Evolutionary conservation across 2,888 invertebrate genomes (phyloP), one percentile per base, ranked within the genome.

Genomic region (Pheosia gnoma): DNA sequence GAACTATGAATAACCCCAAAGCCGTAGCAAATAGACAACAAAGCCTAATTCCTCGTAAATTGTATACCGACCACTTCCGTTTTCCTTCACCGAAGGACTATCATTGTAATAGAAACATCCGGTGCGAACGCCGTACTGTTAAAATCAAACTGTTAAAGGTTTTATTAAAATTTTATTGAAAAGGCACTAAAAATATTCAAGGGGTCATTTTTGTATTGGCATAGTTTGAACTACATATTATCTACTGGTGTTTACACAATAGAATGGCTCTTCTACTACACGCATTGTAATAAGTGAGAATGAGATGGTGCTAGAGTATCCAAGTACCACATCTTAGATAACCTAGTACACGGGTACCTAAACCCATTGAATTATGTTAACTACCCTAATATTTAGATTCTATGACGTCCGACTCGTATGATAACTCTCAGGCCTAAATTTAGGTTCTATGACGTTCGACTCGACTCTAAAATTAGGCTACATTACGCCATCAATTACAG

Each of bases 31-130:
- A 79, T 78, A 11, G 55, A 7, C 51, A 57, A 71, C 63, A 71
- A 73, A 70, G 64, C 63, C 38, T 43, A 55, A 67, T 66, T 68
- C 68, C 62, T 58, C 52, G 68, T 65, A 65, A 69, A 74, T 72
- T 61, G 57, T 65, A 57, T 58, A 53, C 59, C 39, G 39, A 41
- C 13, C 57, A 60, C 53, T 57, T 68, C 63, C 55, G 63, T 57
- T 58, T 65, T 63, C 70, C 65, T 67, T 56, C 47, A 51, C 60
- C 51, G 73, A 77, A 78, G 80, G 77, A 61, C 66, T 62, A 54
- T 39, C 54, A 70, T 72, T 77, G 74, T 68, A 43, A 37, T 41
- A 39, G 61, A 52, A 51, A 61, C 59, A 69, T 71, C 74, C 74
- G 69, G 66, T 57, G 41, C 0, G 25, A 37, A 53, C 53, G 53